Evolutionary conservation across 2,797 vertebrate species (phyloP).

Genomic region (Eupleurogrammus muticus): DNA sequence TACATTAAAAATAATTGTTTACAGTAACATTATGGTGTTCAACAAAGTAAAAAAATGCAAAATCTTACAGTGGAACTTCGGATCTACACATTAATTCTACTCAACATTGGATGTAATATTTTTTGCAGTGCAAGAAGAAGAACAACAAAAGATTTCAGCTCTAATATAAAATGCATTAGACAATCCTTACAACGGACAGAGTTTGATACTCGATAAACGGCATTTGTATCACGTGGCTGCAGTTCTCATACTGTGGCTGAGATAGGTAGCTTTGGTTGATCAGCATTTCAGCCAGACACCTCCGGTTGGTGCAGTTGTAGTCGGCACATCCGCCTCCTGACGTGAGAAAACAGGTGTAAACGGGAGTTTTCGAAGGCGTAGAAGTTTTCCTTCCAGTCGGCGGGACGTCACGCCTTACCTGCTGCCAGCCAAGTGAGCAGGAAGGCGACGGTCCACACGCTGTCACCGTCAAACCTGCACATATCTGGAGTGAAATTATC

Average conservation of each 20-base stretch:
- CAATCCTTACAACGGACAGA: conserved; percentile 75
- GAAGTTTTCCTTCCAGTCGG: background rate
- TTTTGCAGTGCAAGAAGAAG: no score
- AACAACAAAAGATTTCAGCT: background rate
- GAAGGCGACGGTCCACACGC: conserved; percentile 21
- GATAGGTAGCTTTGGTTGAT: conserved; percentile 38
- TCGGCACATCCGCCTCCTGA: conserved; percentile 23
- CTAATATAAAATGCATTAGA: background rate
- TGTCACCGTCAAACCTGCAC: background rate
- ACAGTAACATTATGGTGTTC: no score
- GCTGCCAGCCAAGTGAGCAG: conserved; percentile 30
- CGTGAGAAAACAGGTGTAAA: conserved; percentile 12
- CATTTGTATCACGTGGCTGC: conserved; percentile 50
- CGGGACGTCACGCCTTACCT: conserved; percentile 58
- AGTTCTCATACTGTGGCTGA: conserved; percentile 73
- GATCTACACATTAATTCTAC: background rate
- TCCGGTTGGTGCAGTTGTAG: conserved; percentile 43
- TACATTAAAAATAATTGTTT: no score
- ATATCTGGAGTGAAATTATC: conserved; percentile 1
- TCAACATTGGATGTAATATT: no score
- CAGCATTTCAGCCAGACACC: conserved; percentile 76
- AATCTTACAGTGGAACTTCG: no score
- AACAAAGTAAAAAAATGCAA: no score
- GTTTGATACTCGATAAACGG: conserved; percentile 76
- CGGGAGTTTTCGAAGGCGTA: background rate